These are phyloP conservation scores for Botrylloides violaceus DNA, from an alignment of 23 tunicate species.

Conservation along the genomic window DNA sequence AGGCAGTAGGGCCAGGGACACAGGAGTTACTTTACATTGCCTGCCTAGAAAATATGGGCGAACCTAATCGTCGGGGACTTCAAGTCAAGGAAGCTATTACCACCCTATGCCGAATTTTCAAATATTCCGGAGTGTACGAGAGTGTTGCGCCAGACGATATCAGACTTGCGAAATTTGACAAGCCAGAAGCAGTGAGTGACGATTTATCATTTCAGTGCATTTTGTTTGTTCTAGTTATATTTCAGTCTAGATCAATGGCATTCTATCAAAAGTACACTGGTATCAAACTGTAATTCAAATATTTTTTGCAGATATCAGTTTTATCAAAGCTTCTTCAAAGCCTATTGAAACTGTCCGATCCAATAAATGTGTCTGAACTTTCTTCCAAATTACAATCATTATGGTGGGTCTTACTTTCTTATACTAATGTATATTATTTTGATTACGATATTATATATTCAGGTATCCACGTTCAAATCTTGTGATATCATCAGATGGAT, in stretches of 20 bases:
- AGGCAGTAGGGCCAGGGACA: no score
- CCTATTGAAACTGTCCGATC: background rate
- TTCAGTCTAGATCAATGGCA: no score
- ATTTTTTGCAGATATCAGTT: background rate
- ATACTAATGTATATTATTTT: no score
- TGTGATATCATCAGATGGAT: background rate
- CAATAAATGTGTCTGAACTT: background rate
- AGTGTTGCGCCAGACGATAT: slow-evolving; percentile 5
- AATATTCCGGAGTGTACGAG: slow-evolving; percentile 7
- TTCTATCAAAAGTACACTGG: no score
- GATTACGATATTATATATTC: no score
- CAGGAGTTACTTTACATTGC: no score
- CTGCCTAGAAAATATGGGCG: no score
- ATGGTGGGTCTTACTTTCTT: no score
- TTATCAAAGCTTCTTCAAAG: background rate
- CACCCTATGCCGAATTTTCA: slow-evolving; percentile 10
- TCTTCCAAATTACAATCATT: background rate
- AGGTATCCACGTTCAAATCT: background rate
- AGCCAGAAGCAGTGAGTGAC: slow-evolving; percentile 16
- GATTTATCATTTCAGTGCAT: no score
- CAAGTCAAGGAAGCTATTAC: slow-evolving; percentile 12
- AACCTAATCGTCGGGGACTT: background rate
- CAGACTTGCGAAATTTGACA: slow-evolving; percentile 23
- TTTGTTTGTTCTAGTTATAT: no score
- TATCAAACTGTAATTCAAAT: background rate